Base-by-base conservation (phyloP, 2,113 vertebrate species). In the Leptodactylus fuscus region DNA sequence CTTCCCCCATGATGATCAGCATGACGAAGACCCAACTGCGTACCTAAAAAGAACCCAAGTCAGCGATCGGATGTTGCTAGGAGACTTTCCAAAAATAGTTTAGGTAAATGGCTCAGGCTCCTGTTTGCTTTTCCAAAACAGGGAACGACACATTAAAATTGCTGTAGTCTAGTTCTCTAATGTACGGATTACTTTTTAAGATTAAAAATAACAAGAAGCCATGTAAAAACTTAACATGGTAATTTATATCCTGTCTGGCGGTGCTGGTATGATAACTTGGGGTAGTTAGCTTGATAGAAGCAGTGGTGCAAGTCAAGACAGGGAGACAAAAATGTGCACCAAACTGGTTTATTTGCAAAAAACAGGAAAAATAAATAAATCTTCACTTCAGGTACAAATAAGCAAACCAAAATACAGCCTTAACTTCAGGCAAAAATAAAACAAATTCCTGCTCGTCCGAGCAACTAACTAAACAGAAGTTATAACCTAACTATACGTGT, bases 21-120 rank as follows among this genome's bases (percentile, higher is more conserved):
- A n/a, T n/a, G n/a, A n/a, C n/a, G n/a, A 46, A 24, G 70, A 46
- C 74, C 83, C 83, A 69, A 32, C 46, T 27, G 58, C 69, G 44
- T 41, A 85, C 51, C 58, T 53, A 69, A 79, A 67, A 49, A 77
- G 58, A 77, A 67, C 58, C 73, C 55, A 84, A n/a, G n/a, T n/a
- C n/a, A n/a, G n/a, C n/a, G n/a, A n/a, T n/a, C n/a, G 32, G 75
- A 78, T 85, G 83, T 85, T 78, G 75, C 83, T 85, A 85, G 74
- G 83, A 85, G 83, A 85, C 83, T 85, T 84, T 85, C 74, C 46
- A 29, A 85, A 85, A 78, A 85, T 85, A 85, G 83, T 85, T 78
- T 69, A 85, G 60, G 60, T 85, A 85, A 78, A 85, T 85, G 29
- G 58, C 46, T 85, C 75, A 69, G 58, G 32, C 74, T 85, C 27